These are phyloP conservation scores for Phasia obesa DNA, from an alignment of 2,888 invertebrate genomes.

Conservation along the genomic window DNA sequence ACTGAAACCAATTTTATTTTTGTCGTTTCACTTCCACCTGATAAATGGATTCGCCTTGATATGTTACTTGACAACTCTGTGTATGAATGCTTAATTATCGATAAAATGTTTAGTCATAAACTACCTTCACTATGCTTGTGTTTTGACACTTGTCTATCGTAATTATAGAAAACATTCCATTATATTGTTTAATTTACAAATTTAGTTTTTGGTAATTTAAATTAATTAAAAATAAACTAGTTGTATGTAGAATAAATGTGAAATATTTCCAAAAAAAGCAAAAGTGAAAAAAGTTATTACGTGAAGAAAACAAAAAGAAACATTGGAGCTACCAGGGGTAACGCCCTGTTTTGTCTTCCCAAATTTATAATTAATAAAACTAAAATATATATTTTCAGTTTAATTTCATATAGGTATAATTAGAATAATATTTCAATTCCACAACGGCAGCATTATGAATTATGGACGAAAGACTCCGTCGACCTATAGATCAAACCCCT, in stretches of 20 bases:
- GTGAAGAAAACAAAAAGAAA: constrained; percentile 3
- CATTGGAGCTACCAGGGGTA: constrained; percentile 50
- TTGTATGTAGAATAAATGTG: too few relatives aligned
- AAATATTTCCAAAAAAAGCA: too few relatives aligned
- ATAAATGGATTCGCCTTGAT: too few relatives aligned
- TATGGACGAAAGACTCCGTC: constrained; percentile 93
- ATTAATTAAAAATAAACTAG: too few relatives aligned
- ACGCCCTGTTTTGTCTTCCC: constrained; percentile 64
- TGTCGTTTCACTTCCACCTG: too few relatives aligned
- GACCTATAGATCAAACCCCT: constrained; percentile 91
- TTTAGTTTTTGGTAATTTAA: too few relatives aligned
- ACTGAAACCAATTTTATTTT: too few relatives aligned
- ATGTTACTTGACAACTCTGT: too few relatives aligned
- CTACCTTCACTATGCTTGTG: constrained; percentile 8
- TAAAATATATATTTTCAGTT: constrained; percentile 8
- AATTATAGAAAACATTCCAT: constrained; percentile 58
- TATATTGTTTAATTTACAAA: constrained; percentile 35
- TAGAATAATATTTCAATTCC: background rate
- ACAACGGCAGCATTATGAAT: constrained; percentile 83
- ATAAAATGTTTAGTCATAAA: constrained; percentile 11
- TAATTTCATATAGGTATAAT: background rate
- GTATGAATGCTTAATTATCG: too few relatives aligned
- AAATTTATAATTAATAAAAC: too few relatives aligned
- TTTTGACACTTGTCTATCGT: constrained; percentile 54
- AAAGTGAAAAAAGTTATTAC: background rate